Percentiles rank a stretch among this genome's conserved stretches.
These are phyloP conservation scores for Drosophila melanogaster DNA, from an alignment of 1,140 invertebrate species.

Conservation along the genomic window Release_6_plus_ISO1_MT NT_033777.3:11378501-11379000, in stretches of 20 bases:
- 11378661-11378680: conserved; percentile 71
- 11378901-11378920: conserved; percentile 55
- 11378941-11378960: conserved; percentile 30
- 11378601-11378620: conserved; percentile 4
- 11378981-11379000: conserved; percentile 42
- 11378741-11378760: conserved; percentile 69
- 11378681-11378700: conserved; percentile 42
- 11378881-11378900: conserved; percentile 31
- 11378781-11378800: conserved; percentile 52
- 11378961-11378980: conserved; percentile 30
- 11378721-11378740: conserved; percentile 32
- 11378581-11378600: conserved; percentile 4
- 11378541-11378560: conserved; percentile 8
- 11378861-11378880: conserved; percentile 50
- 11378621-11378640: conserved; percentile 39
- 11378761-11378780: conserved; percentile 70
- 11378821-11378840: conserved; percentile 79
- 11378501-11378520: conserved; percentile 3
- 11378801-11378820: conserved; percentile 63
- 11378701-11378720: neutral
- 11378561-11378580: conserved; percentile 16
- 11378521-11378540: conserved; percentile 50
- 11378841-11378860: conserved; percentile 62
- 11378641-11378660: conserved; percentile 44
- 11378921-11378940: conserved; percentile 42